phyloP scores from a whole-genome alignment of 2,113 vertebrate species.

The Rhinopomastus cyanomelas region DNA sequence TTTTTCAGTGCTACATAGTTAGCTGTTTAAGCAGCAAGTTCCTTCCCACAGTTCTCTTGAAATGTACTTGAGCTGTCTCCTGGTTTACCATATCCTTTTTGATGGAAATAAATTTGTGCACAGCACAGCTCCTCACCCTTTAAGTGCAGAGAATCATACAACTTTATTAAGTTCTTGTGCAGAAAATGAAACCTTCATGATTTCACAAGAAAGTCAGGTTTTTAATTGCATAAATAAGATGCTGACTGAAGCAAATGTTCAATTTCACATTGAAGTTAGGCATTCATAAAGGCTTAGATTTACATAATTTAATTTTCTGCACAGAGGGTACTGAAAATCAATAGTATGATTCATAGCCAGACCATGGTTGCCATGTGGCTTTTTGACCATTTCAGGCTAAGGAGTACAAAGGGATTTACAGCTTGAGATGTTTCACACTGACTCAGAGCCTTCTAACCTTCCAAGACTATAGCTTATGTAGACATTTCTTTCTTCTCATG shows the following conservation, averaged over 20 bases:
- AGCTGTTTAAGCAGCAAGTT: background rate
- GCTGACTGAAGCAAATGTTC: conserved; percentile 78
- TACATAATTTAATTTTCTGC: conserved; percentile 92
- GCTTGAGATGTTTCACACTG: conserved; percentile 45
- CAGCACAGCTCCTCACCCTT: background rate
- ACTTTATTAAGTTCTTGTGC: conserved; percentile 18
- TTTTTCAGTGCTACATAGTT: background rate
- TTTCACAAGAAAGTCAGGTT: conserved; percentile 54
- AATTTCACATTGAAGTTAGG: conserved; percentile 70
- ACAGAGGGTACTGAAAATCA: conserved; percentile 86
- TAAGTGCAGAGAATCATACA: conserved; percentile 32
- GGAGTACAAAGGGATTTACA: conserved; percentile 53
- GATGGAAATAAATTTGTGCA: background rate
- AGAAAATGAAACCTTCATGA: conserved; percentile 39
- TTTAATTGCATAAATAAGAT: conserved; percentile 78
- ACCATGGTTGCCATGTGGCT: conserved; percentile 71
- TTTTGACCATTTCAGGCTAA: conserved; percentile 56
- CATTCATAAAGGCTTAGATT: conserved; percentile 70
- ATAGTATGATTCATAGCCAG: conserved; percentile 86
- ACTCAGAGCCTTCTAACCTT: conserved; percentile 11
- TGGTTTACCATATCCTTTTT: background rate
- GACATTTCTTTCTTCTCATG: background rate
- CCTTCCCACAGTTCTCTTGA: background rate
- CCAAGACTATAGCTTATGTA: conserved; percentile 22
- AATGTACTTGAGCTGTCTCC: background rate